Evolutionary conservation across 2,113 vertebrate genomes (phyloP).

Genomic region (Mionectes macconnelli): DNA sequence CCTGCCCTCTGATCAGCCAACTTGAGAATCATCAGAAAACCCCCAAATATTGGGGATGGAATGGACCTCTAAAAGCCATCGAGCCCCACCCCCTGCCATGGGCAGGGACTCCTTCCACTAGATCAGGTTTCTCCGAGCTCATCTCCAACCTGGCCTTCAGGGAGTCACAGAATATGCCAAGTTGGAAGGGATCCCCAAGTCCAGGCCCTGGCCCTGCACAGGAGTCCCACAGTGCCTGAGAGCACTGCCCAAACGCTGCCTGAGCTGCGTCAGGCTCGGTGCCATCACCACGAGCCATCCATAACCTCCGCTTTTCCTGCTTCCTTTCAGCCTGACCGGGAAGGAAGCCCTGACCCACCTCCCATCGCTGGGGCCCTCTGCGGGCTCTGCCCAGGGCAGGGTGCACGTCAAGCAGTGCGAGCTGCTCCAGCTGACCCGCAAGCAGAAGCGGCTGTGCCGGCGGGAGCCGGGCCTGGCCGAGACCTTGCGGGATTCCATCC

Average conservation of each 20-base stretch:
- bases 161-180: not conserved
- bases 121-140: not conserved
- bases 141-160: not conserved
- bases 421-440: slow-evolving; percentile 86
- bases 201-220: not conserved
- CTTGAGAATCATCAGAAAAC: not conserved
- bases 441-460: slow-evolving; percentile 91
- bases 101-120: not conserved
- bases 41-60: not conserved
- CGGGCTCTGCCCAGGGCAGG: slow-evolving; percentile 74
- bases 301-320: not conserved
- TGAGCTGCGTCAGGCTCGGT: not conserved
- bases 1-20: not conserved
- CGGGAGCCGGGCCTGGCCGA: slow-evolving; percentile 92
- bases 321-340: slow-evolving; percentile 84
- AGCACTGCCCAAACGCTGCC: not conserved
- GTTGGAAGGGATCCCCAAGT: not conserved
- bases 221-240: not conserved
- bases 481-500: slow-evolving; percentile 89
- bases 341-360: slow-evolving; percentile 89
- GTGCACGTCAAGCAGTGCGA: slow-evolving; percentile 94
- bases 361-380: slow-evolving; percentile 70
- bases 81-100: not conserved
- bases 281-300: not conserved
- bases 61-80: not conserved